Evolutionary conservation across 2,113 vertebrate genomes (phyloP).

Genomic region (Rutilus rutilus): DNA sequence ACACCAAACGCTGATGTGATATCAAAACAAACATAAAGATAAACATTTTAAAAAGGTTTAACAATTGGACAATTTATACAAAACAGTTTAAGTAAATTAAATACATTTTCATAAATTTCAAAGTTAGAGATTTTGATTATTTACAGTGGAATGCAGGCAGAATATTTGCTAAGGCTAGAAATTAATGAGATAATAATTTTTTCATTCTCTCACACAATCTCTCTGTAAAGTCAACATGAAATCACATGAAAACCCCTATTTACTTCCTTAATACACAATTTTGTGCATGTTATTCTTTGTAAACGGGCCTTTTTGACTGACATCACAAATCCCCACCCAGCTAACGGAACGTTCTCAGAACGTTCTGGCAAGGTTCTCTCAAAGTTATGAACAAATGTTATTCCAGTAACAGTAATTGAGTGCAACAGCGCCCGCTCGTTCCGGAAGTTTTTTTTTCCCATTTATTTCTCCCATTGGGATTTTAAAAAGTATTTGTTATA

Average conservation of each 20-base stretch:
- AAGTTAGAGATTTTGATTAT: constrained; percentile 10
- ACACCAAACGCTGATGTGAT: background rate
- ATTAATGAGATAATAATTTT: background rate
- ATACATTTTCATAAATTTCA: background rate
- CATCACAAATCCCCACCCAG: background rate
- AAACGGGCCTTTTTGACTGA: background rate
- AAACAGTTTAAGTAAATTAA: background rate
- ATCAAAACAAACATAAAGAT: background rate
- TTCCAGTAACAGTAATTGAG: no score
- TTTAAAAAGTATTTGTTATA: no score
- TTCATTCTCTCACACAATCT: background rate
- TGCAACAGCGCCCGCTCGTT: no score
- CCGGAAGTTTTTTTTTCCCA: no score
- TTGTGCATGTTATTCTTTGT: background rate
- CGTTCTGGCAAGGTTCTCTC: no score
- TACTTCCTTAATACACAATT: background rate
- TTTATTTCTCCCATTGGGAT: no score
- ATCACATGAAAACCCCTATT: background rate
- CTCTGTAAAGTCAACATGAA: background rate
- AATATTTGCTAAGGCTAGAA: constrained; percentile 1
- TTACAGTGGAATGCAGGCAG: constrained; percentile 25
- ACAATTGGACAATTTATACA: background rate
- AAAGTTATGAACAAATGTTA: no score
- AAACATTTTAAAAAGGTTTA: background rate
- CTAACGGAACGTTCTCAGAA: no score